phyloP scores from a whole-genome alignment of 2,113 vertebrate species.

The Micronisus gabar region DNA sequence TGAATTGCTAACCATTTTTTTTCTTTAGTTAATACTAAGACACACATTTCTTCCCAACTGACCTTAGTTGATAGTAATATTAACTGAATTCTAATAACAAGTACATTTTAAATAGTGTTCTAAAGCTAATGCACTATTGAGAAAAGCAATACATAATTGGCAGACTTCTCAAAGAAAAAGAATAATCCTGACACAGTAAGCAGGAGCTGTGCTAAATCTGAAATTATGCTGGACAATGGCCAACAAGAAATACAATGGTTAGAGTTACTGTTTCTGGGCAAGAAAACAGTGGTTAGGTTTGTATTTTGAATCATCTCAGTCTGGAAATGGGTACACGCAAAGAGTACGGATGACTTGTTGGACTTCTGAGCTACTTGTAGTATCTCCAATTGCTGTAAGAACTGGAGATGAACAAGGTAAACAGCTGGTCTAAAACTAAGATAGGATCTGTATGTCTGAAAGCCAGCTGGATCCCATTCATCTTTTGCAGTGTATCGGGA shows the following conservation, averaged over 20 bases:
- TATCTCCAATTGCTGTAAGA: conserved; percentile 5
- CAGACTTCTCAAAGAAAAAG: not conserved
- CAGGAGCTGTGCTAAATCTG: not conserved
- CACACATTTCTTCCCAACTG: not conserved
- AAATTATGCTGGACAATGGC: not conserved
- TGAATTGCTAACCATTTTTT: not conserved
- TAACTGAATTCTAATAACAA: not conserved
- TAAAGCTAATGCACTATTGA: not conserved
- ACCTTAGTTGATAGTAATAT: not conserved
- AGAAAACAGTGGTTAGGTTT: not conserved
- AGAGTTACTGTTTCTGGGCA: not conserved
- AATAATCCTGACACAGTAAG: not conserved
- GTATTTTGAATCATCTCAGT: not conserved
- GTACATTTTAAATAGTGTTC: not conserved
- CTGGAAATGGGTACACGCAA: not conserved
- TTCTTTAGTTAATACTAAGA: not conserved
- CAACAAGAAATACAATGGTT: not conserved
- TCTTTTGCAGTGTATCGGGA: not conserved
- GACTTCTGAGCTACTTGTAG: not conserved
- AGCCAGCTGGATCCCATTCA: conserved; percentile 61
- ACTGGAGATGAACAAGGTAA: conserved; percentile 41
- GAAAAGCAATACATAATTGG: not conserved
- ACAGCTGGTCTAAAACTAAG: conserved; percentile 35
- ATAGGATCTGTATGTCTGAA: conserved; percentile 17
- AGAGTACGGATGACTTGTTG: not conserved